A percentile compares a stretch with the other conserved stretches of the same genome.
phyloP scores from a whole-genome alignment of 2,113 vertebrate species.

The Cepphus grylle region DNA sequence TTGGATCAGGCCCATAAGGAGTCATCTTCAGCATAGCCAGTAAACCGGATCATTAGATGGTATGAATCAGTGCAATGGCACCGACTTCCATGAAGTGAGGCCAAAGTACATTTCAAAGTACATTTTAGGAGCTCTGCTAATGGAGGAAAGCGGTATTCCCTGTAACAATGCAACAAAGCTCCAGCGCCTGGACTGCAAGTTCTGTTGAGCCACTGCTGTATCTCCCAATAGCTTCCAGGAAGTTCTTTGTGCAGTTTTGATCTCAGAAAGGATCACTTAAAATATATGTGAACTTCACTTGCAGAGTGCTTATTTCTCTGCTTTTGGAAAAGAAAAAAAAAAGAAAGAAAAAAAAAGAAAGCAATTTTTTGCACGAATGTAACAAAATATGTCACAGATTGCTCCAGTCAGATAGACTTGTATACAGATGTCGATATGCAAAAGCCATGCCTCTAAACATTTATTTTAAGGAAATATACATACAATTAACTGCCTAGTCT shows the following conservation, averaged over 20 bases:
- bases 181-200: background rate
- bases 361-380: background rate
- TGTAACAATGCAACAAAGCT: background rate
- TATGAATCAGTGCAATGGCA: background rate
- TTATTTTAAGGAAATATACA: background rate
- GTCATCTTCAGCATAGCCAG: background rate
- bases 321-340: background rate
- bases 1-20: background rate
- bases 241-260: background rate
- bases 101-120: background rate
- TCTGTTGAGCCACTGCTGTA: background rate
- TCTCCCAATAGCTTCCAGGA: background rate
- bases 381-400: background rate
- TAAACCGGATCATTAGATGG: accelerated
- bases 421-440: background rate
- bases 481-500: background rate
- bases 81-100: accelerated
- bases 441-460: background rate
- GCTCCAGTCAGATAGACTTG: background rate
- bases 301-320: background rate
- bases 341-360: background rate
- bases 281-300: background rate
- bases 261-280: background rate
- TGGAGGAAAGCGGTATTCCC: background rate
- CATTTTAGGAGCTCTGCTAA: background rate